phyloP scores from a whole-genome alignment of 2,113 vertebrate species.

The Ariopsis seemanni region DNA sequence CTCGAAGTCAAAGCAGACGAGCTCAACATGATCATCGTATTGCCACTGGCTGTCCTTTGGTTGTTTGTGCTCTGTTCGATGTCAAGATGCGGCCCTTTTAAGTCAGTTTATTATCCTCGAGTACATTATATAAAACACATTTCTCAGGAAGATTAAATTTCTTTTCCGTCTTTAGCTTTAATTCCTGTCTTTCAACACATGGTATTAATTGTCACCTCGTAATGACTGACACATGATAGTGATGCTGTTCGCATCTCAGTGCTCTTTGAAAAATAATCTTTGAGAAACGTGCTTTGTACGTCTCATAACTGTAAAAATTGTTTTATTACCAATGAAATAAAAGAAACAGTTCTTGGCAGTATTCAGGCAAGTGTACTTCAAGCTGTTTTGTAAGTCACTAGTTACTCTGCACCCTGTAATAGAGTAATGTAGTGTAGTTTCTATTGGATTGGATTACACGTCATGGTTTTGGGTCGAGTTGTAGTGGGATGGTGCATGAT shows the following conservation, averaged over 20 bases:
- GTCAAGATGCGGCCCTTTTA: neutral
- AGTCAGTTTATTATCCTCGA: neutral
- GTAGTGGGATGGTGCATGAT: neutral
- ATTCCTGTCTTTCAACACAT: neutral
- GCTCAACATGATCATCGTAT: neutral
- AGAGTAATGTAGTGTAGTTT: neutral
- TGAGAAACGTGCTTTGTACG: neutral
- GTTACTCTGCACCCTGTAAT: neutral
- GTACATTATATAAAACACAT: neutral
- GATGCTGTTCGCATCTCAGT: neutral
- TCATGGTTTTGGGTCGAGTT: neutral
- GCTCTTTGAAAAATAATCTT: neutral
- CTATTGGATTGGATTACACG: neutral
- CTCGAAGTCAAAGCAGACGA: neutral
- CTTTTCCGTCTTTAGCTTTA: neutral
- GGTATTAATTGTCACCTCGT: neutral
- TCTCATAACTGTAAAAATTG: neutral
- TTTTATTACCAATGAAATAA: neutral
- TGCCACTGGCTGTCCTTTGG: neutral
- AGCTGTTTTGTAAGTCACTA: neutral
- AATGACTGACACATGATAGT: neutral
- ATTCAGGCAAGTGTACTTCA: neutral
- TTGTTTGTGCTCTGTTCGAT: neutral
- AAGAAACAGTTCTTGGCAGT: neutral
- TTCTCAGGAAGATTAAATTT: conserved; percentile 11